These are phyloP conservation scores for Cryptomyrus ogoouensis DNA, from an alignment of 2,113 vertebrate genomes.

Conservation along the genomic window DNA sequence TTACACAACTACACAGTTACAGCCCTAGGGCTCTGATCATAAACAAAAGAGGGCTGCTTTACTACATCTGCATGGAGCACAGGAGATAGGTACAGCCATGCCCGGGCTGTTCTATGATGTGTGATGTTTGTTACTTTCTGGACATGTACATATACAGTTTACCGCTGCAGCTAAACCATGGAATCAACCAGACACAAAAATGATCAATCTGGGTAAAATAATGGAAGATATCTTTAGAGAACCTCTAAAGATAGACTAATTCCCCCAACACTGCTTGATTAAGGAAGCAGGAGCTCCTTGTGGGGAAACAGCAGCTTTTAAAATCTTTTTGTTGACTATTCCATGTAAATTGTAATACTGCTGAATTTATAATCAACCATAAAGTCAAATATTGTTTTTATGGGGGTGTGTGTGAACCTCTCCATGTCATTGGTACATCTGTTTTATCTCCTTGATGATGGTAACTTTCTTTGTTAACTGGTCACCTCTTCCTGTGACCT, in stretches of 20 bases:
- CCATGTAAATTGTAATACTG: not conserved
- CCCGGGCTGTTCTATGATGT: not conserved
- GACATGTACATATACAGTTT: not conserved
- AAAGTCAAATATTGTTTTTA: not conserved
- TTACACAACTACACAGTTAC: not conserved
- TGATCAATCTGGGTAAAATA: not conserved
- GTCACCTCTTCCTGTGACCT: not conserved
- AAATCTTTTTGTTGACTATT: not conserved
- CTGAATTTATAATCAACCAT: not conserved
- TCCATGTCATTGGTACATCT: not conserved
- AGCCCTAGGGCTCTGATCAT: not conserved
- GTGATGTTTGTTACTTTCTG: not conserved
- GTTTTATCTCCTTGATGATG: not conserved
- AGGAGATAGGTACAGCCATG: not conserved
- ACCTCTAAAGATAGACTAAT: not conserved
- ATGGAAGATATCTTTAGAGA: not conserved
- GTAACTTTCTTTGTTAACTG: constrained; percentile 6
- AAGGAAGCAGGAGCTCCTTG: not conserved
- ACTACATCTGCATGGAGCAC: not conserved
- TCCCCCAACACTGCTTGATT: not conserved
- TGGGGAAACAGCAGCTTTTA: not conserved
- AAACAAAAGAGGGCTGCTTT: not conserved
- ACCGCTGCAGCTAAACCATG: not conserved
- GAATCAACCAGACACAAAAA: not conserved
- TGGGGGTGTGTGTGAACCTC: not conserved